These are phyloP conservation scores for Musca vetustissima DNA, from an alignment of 1,140 invertebrate genomes.

Conservation along the genomic window DNA sequence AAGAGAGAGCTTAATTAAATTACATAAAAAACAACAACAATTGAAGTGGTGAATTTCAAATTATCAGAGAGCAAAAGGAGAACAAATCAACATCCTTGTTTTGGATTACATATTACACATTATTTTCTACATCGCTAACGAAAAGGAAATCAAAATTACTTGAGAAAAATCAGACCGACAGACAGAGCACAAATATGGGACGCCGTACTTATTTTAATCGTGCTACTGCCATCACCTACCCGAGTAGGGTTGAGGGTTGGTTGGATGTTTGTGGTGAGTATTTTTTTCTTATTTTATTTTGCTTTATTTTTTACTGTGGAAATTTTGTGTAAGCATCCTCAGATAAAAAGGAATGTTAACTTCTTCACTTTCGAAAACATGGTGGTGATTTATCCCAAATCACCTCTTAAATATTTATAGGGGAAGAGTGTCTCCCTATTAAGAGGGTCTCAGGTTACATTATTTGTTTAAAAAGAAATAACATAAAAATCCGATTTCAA, in stretches of 20 bases:
- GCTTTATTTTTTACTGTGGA: too few relatives aligned
- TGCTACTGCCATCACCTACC: conserved; percentile 58
- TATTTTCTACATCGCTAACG: not conserved
- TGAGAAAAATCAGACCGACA: too few relatives aligned
- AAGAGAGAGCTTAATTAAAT: not conserved
- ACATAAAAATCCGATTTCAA: too few relatives aligned
- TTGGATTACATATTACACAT: not conserved
- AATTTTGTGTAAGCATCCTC: too few relatives aligned
- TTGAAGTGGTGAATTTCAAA: not conserved
- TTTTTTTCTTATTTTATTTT: not conserved
- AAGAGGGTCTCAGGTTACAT: too few relatives aligned
- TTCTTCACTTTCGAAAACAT: not conserved
- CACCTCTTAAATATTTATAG: too few relatives aligned
- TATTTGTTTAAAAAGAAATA: too few relatives aligned
- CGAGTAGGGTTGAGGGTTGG: conserved; percentile 72
- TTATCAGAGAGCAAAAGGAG: not conserved
- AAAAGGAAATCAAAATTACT: not conserved
- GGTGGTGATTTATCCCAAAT: too few relatives aligned
- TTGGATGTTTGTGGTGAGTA: conserved; percentile 69
- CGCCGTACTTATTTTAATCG: conserved; percentile 51
- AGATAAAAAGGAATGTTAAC: not conserved
- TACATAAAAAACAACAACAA: too few relatives aligned
- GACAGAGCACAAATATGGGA: conserved; percentile 43
- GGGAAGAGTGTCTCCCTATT: not conserved
- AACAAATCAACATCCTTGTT: not conserved